Conservation (phyloP, 2,797 vertebrate genomes). For the Coendou prehensilis region DNA sequence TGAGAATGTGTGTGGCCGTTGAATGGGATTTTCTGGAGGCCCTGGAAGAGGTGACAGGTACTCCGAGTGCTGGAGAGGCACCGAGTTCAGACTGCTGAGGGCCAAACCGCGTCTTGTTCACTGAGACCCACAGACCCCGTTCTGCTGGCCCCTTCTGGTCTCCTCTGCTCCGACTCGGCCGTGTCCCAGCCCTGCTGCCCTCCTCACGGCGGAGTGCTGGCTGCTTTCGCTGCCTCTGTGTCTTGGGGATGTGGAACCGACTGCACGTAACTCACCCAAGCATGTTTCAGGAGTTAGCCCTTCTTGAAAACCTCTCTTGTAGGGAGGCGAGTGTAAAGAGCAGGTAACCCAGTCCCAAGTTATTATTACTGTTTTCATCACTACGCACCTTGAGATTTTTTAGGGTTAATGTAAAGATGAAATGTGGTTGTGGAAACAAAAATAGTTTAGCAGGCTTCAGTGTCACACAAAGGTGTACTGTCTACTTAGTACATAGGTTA, state of each 20-base stretch:
- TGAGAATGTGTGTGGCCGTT: neutral
- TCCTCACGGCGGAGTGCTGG: neutral
- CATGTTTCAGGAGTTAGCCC: neutral
- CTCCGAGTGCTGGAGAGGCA: neutral
- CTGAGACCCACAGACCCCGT: neutral
- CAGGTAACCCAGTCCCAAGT: neutral
- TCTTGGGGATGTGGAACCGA: too few relatives aligned
- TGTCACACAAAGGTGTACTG: neutral
- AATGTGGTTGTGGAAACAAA: neutral
- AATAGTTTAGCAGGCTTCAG: neutral
- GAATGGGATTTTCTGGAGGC: neutral
- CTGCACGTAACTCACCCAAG: neutral
- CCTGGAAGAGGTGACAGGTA: neutral
- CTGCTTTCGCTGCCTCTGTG: neutral
- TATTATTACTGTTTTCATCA: neutral
- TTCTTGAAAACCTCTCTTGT: neutral
- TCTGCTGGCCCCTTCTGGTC: neutral
- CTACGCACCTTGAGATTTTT: neutral
- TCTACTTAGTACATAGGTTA: neutral
- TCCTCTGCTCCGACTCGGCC: neutral
- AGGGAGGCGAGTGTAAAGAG: neutral
- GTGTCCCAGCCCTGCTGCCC: neutral
- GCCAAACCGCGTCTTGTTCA: neutral
- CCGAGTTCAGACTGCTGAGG: neutral
- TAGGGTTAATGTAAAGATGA: neutral